phyloP scores from a whole-genome alignment of 37 sponge, comb jelly and placozoan genomes.

The Bolinopsis microptera region DNA sequence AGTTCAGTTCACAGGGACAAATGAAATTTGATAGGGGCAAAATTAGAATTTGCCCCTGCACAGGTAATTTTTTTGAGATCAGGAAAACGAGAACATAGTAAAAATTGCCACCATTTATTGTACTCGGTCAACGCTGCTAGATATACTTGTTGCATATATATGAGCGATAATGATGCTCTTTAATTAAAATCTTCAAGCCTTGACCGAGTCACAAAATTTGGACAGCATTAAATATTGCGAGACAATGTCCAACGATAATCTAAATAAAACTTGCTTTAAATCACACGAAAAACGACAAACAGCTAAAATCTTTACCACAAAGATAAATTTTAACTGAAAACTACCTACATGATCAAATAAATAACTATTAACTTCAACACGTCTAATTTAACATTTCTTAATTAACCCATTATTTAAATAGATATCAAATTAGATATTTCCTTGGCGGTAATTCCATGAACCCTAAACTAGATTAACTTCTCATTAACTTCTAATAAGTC shows the following conservation, averaged over 20 bases:
- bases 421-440: not conserved
- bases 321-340: not conserved
- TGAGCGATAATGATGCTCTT: no score
- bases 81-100: not conserved
- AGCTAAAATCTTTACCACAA: not conserved
- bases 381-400: not conserved
- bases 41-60: not conserved
- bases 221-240: not conserved
- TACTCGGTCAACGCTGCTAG: not conserved
- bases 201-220: not conserved
- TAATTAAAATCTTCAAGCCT: no score
- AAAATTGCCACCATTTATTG: not conserved
- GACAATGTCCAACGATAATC: not conserved
- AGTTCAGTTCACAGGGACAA: not conserved
- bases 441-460: not conserved
- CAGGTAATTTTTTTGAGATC: not conserved
- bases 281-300: not conserved
- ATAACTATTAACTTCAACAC: not conserved
- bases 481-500: not conserved
- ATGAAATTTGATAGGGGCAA: not conserved
- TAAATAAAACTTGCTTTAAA: not conserved
- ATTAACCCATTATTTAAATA: not conserved
- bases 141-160: no score
- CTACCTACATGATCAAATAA: not conserved
- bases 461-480: not conserved